Evolutionary conservation across 2,797 vertebrate species (phyloP), one percentile per base, ranked within the genome.

Genomic region (Esox lucius): DNA sequence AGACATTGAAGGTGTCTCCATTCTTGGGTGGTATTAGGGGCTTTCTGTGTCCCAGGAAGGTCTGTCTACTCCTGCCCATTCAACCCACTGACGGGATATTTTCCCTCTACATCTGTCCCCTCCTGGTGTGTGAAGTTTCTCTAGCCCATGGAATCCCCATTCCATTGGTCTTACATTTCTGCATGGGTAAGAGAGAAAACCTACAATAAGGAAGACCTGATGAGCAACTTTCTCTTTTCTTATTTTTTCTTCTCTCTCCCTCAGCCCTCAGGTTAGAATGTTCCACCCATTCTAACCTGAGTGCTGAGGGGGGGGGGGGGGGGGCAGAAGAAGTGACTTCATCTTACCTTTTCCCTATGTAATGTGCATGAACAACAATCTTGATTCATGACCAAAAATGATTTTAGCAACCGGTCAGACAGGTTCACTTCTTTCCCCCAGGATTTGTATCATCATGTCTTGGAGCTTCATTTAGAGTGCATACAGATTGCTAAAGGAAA

Each of bases 61-160:
- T 76, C 70, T 65, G 31, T 85, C 17, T 81, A 68, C 59, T n/a
- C 56, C 68, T 53, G 26, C 66, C 73, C 66, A 78, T 48, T 83
- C 79, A 68, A 67, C 73, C 66, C 77, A 69, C 61, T 74, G 76
- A 82, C 77, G 77, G 73, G 71, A 83, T 77, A 68, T 80, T 76
- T 71, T 71, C 74, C 72, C 35, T 72, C 83, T 78, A 80, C 81
- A 80, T 80, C 71, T 68, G 62, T 72, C 73, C 26, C 8, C 17
- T 61, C 5, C 24, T 46, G 33, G 72, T 66, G 13, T 53, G 48
- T 22, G 28, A n/a, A 17, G 59, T 64, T 65, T 26, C 28, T 65
- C 15, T 13, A 15, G 28, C 16, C 16, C 49, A 53, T n/a, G 49
- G 17, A n/a, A 19, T n/a, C 49, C 49, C 49, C 49, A 5, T 53